Conservation (phyloP, 64 coral and sea anemone genomes). For the Montipora sp. region DNA sequence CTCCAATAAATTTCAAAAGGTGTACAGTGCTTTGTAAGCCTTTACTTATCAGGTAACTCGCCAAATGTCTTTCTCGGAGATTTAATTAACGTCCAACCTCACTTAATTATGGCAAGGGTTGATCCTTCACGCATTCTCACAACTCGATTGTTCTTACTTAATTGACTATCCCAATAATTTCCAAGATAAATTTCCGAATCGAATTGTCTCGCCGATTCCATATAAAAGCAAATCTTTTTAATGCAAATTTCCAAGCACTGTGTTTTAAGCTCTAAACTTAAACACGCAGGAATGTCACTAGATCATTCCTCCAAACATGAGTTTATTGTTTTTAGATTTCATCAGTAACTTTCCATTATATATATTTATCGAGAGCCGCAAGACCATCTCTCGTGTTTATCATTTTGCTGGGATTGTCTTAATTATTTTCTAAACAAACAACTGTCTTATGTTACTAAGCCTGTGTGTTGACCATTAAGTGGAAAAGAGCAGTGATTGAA, state of each 20-base stretch:
- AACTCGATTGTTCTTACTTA: neutral
- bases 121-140: neutral
- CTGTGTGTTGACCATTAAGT: neutral
- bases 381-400: constrained; percentile 8
- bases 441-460: neutral
- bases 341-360: constrained; percentile 35
- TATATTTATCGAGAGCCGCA: neutral
- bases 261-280: neutral
- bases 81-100: constrained; percentile 47
- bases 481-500: neutral
- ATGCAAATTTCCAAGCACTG: neutral
- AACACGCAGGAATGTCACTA: constrained; percentile 20
- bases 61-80: constrained; percentile 17
- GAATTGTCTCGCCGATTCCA: neutral
- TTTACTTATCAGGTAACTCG: neutral
- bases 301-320: neutral
- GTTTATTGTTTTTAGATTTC: constrained; percentile 49
- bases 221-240: neutral
- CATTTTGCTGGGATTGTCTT: constrained; percentile 14
- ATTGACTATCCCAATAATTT: neutral
- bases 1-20: neutral
- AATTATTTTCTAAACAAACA: constrained; percentile 35
- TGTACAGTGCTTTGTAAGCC: neutral
- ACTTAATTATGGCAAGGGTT: constrained; percentile 23
- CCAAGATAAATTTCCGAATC: neutral